A percentile compares a stretch with the other conserved stretches of the same genome.
Evolutionary conservation across 2,113 vertebrate species (phyloP).

Genomic region (Pelusios castaneus): DNA sequence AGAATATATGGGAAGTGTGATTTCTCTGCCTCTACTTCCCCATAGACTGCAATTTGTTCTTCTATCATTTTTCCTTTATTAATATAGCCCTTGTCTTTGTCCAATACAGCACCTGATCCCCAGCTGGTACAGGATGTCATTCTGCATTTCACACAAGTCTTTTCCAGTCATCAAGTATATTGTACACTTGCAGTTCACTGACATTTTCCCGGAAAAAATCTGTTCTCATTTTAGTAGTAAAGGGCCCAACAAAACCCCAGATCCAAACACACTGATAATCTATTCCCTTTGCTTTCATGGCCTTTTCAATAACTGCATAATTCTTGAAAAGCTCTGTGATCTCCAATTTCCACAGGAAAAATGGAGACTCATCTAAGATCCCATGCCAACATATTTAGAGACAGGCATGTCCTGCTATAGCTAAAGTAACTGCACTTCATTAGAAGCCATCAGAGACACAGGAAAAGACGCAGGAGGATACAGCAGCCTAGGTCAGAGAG

Average conservation of each 20-base stretch:
- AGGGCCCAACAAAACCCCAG: neutral
- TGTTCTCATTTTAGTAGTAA: neutral
- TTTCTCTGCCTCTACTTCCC: neutral
- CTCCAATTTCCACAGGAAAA: neutral
- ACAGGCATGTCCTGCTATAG: neutral
- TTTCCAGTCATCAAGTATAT: neutral
- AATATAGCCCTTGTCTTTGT: neutral
- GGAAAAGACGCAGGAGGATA: conserved; percentile 31
- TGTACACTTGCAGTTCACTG: neutral
- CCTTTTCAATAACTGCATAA: neutral
- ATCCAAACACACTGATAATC: neutral
- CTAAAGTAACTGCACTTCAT: conserved; percentile 26
- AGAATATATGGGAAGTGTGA: neutral
- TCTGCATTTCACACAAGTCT: neutral
- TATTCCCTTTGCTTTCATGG: neutral
- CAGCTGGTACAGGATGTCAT: neutral
- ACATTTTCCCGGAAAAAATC: neutral
- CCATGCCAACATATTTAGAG: neutral
- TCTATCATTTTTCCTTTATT: neutral
- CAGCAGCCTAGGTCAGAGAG: neutral
- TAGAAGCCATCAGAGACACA: conserved; percentile 8
- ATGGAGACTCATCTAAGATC: neutral
- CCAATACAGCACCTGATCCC: conserved; percentile 13
- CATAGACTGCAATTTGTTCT: neutral
- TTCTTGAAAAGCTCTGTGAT: conserved; percentile 7